Base-by-base conservation (phyloP, 1,140 invertebrate genomes). In the Amyelois transitella region DNA sequence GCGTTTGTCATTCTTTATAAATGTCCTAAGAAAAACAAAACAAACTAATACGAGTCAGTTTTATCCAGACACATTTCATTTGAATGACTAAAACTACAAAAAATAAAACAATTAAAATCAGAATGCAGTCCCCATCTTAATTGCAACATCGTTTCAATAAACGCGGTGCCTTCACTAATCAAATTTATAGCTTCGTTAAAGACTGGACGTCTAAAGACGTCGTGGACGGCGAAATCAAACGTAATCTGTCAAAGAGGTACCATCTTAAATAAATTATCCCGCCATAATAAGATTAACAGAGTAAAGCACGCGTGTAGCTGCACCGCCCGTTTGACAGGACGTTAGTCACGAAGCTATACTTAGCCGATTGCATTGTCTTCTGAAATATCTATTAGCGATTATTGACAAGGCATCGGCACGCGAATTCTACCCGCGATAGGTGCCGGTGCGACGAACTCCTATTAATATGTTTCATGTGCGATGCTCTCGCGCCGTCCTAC, bases 301-400 rank as follows among this genome's bases (percentile, higher is more conserved):
- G 70, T 64, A 58, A 69, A 60, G 75, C 76, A 78, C 74, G 77
- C 77, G 75, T 68, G 64, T 58, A 68, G 73, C 66, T 22, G 58
- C 52, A 61, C 68, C 67, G 74, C 59, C 61, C 62, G 66, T 66
- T 73, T 75, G 81, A 76, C 79, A 70, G 67, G 67, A 68, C 77
- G 79, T 86, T 86, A 86, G 75, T 87, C 84, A 86, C 82, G 50
- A 52, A 58, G 60, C 84, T 87, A 87, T 77, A 86, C 79, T 84
- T 86, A 84, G 82, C 62, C 78, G 63, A 75, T 78, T 80, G 84
- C 82, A 87, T 87, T 87, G 84, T 87, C 83, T 83, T 87, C 82
- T 87, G 81, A 86, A 85, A 86, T 86, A 83, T 87, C 84, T 87
- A 87, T 87, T 87, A 87, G 84, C 75, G 78, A 87, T 87, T 87